Percentiles rank a stretch among this genome's conserved stretches.
Conservation (phyloP, 2,113 vertebrate species). For the Macaca nemestrina region DNA sequence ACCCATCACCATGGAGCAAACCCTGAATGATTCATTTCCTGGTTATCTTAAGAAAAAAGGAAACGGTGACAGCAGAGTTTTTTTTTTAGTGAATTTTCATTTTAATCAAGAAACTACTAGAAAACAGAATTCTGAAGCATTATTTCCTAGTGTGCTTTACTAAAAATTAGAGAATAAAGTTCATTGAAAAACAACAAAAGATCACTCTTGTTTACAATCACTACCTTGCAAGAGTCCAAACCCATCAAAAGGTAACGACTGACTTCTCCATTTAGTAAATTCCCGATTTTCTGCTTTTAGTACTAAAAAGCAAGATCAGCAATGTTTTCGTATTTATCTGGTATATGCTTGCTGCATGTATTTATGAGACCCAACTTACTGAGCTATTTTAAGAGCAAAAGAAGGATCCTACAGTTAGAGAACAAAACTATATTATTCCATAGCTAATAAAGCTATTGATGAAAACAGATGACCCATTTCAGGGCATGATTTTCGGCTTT, state of each 20-base stretch:
- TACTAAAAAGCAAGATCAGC: not conserved
- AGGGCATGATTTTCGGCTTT: not conserved
- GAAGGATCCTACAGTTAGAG: not conserved
- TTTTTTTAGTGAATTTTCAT: not conserved
- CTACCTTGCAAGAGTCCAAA: not conserved
- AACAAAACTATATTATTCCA: not conserved
- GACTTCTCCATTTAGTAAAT: not conserved
- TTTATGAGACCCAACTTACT: not conserved
- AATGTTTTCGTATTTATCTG: not conserved
- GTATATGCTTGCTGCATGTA: not conserved
- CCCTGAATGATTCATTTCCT: not conserved
- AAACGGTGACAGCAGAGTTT: not conserved
- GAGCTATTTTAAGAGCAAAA: not conserved
- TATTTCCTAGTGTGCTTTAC: not conserved
- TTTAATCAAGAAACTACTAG: not conserved
- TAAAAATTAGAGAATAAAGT: not conserved
- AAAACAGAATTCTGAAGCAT: not conserved
- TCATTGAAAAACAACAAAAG: not conserved
- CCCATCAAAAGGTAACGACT: not conserved
- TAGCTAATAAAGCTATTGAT: not conserved
- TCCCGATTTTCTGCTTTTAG: not conserved
- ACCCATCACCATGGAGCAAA: accelerated
- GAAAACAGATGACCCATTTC: not conserved
- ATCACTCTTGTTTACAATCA: not conserved
- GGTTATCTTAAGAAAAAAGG: not conserved